Evolutionary conservation across 2,888 invertebrate species (phyloP).

Genomic region (Diarsia rubi): DNA sequence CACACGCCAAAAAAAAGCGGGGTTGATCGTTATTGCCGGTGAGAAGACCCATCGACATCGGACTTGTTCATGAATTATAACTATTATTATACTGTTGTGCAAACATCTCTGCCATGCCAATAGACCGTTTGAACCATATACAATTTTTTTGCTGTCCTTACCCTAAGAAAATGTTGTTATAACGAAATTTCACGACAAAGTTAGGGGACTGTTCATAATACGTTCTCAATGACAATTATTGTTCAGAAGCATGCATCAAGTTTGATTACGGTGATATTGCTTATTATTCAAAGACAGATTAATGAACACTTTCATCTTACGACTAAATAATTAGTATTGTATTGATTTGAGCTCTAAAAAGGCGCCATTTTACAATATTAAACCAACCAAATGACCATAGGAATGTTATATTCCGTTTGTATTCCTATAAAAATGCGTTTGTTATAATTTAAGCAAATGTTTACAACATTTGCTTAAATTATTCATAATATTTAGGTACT

Average conservation of each 20-base stretch:
- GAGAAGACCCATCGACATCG: neutral
- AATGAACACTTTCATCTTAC: slow-evolving; percentile 69
- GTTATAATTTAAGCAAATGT: slow-evolving; percentile 29
- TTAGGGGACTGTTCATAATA: neutral
- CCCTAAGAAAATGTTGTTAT: neutral
- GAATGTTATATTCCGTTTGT: slow-evolving; percentile 59
- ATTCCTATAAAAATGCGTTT: slow-evolving; percentile 21
- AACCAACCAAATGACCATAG: slow-evolving; percentile 42
- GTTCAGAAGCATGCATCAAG: neutral
- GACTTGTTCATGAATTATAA: neutral
- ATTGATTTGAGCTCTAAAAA: slow-evolving; percentile 52
- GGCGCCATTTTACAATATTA: slow-evolving; percentile 24
- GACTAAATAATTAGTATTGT: slow-evolving; percentile 56
- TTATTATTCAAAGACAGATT: slow-evolving; percentile 17
- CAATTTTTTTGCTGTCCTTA: neutral
- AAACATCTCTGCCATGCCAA: neutral
- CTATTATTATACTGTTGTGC: neutral
- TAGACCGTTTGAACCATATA: neutral
- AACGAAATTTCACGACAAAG: neutral
- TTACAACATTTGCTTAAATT: slow-evolving; percentile 34
- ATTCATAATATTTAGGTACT: slow-evolving; percentile 28
- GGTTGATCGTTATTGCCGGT: neutral
- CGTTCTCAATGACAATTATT: slow-evolving; percentile 10
- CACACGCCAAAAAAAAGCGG: neutral
- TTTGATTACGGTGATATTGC: slow-evolving; percentile 8